phyloP scores from a whole-genome alignment of 2,113 vertebrate genomes.

The Barnardius zonarius region DNA sequence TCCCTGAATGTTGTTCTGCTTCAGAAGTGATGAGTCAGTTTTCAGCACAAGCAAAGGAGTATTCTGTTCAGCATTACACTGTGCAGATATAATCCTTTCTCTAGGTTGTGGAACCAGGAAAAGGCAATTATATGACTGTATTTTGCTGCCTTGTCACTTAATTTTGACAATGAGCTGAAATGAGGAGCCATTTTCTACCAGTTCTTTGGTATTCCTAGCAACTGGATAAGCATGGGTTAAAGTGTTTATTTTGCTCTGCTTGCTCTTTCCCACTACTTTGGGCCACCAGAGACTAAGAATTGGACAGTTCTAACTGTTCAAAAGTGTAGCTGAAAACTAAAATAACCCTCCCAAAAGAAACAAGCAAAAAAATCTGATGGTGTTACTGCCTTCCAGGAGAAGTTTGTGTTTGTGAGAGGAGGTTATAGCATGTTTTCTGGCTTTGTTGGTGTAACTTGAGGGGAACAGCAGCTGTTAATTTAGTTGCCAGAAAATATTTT shows the following conservation, averaged over 20 bases:
- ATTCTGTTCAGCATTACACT: neutral
- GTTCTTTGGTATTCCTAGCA: neutral
- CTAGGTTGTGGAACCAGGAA: neutral
- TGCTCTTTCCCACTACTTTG: neutral
- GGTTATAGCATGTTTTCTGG: neutral
- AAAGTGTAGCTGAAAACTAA: neutral
- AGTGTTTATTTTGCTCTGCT: neutral
- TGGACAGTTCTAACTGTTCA: neutral
- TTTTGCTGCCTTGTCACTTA: neutral
- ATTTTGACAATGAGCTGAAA: neutral
- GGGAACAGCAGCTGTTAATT: neutral
- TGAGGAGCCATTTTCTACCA: neutral
- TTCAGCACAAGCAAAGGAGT: neutral
- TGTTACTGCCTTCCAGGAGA: neutral
- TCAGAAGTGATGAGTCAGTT: constrained; percentile 6
- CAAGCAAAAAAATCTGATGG: neutral
- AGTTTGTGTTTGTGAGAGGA: neutral
- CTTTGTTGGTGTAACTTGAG: neutral
- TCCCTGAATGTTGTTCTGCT: neutral
- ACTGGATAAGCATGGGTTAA: neutral
- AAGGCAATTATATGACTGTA: neutral
- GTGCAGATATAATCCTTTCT: neutral
- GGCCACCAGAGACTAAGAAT: neutral
- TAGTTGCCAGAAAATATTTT: neutral
- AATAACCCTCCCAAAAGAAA: neutral